Base-by-base conservation (phyloP, 2,113 vertebrate genomes). In the Ameiurus melas region DNA sequence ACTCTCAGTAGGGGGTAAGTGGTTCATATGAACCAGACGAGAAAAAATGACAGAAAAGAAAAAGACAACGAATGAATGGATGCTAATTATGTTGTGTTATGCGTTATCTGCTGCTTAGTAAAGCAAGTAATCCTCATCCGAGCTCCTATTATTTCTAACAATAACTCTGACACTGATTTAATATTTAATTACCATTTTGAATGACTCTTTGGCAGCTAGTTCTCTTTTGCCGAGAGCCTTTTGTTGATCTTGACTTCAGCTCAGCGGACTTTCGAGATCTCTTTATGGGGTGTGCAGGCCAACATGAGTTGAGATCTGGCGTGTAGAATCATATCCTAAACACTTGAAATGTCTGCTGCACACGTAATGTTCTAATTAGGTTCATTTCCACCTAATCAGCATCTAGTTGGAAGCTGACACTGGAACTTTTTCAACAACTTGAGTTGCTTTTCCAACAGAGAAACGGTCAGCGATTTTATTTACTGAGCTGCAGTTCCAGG, bases 111-210 rank as follows among this genome's bases (percentile, higher is more conserved):
- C 17, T 82, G 9, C 10, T 82, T 58, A 84, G 22, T 47, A 62
- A 84, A 64, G 22, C 19, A 84, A 84, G 60, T 25, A 64, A 43
- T 71, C 51, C 16, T 78, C 62, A 39, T 51, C 47, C 27, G 51
- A 39, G 51, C 86, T 51, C 20, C 9, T 57, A 80, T 81, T n/a
- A 81, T 81, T 81, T 57, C 47, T 33, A 66, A 66, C 39, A 43
- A 20, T 80, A 25, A 70, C 43, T 30, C 39, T 30, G 5, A 17
- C 19, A 81, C 36, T 60, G 84, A n/a, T 22, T 51, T 62, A 51
- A 62, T 58, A 51, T 47, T 87, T 83, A 43, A 87, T 73, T 71
- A 57, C 33, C 22, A 19, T 70, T 77, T 30, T 80, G n/a, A 36
- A 17, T 81, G 27, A 14, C 57, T 43, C 60, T 62, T 81, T 57